Evolutionary conservation across 1,140 invertebrate genomes (phyloP).

Genomic region (Neodiprion fabricii): DNA sequence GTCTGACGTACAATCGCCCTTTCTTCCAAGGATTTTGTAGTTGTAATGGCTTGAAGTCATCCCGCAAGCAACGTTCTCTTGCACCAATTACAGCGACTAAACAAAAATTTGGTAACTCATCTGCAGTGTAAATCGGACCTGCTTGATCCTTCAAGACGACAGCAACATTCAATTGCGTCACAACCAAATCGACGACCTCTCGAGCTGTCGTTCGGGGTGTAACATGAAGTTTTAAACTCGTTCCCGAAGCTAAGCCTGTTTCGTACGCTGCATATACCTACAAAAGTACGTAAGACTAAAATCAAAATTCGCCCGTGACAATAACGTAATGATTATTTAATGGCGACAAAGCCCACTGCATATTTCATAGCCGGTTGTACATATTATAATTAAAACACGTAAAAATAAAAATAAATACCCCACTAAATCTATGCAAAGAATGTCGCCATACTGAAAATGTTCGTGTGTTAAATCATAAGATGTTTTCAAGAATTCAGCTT

Average conservation of each 20-base stretch:
- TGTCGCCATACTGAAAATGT: too few species aligned
- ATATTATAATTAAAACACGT: neutral
- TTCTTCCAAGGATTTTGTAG: conserved; percentile 96
- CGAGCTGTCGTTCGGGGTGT: conserved; percentile 88
- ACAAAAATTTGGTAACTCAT: conserved; percentile 86
- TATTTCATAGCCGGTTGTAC: neutral
- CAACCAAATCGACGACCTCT: conserved; percentile 93
- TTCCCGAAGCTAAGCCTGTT: conserved; percentile 89
- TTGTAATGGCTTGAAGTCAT: conserved; percentile 91
- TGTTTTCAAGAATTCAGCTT: too few species aligned
- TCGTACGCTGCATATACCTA: conserved; percentile 94
- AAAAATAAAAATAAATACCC: neutral
- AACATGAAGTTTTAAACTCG: conserved; percentile 91
- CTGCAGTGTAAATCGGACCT: conserved; percentile 83
- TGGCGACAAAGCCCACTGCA: neutral
- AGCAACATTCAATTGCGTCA: conserved; percentile 93
- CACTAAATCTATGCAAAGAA: too few species aligned
- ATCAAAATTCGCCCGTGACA: neutral
- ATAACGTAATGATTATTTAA: neutral
- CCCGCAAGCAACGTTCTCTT: conserved; percentile 86
- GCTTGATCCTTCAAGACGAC: conserved; percentile 84
- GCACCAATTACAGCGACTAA: conserved; percentile 94
- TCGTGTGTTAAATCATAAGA: too few species aligned
- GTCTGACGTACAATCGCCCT: conserved; percentile 88
- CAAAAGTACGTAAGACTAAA: conserved; percentile 41